These are phyloP conservation scores for Mirounga angustirostris DNA, from an alignment of 2,113 vertebrate genomes.

Conservation along the genomic window DNA sequence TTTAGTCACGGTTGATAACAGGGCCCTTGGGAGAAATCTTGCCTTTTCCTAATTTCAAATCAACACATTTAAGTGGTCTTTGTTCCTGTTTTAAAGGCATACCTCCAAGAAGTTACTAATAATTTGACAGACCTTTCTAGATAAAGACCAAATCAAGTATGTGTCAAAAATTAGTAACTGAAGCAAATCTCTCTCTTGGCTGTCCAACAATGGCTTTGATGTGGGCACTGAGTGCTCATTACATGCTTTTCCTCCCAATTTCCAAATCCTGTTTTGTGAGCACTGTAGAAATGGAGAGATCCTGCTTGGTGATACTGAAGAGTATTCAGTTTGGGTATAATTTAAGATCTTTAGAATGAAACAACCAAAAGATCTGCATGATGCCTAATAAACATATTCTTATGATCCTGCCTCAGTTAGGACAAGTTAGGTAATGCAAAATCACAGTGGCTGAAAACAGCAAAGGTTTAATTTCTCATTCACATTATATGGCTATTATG, in stretches of 20 bases:
- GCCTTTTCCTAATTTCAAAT: slow-evolving; percentile 83
- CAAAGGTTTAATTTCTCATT: not conserved
- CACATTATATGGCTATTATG: not conserved
- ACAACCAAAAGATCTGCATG: not conserved
- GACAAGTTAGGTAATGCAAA: not conserved
- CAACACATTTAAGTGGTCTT: slow-evolving; percentile 79
- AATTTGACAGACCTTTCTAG: not conserved
- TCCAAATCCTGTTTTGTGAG: not conserved
- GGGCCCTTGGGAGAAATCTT: slow-evolving; percentile 80
- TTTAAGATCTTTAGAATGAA: slow-evolving; percentile 18
- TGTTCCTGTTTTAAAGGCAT: not conserved
- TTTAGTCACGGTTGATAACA: slow-evolving; percentile 85
- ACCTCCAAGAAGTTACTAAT: not conserved
- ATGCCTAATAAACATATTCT: not conserved
- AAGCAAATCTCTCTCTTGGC: not conserved
- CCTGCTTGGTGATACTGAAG: not conserved
- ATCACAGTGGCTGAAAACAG: not conserved
- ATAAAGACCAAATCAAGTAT: not conserved
- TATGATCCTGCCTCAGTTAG: not conserved
- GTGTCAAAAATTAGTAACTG: not conserved
- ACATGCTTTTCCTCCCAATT: not conserved
- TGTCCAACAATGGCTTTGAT: not conserved
- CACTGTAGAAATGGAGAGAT: not conserved
- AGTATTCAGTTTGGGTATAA: not conserved
- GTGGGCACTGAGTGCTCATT: not conserved